phyloP scores from a whole-genome alignment of 35 echinoderm and acorn worm species.

The Chiridota heheva region DNA sequence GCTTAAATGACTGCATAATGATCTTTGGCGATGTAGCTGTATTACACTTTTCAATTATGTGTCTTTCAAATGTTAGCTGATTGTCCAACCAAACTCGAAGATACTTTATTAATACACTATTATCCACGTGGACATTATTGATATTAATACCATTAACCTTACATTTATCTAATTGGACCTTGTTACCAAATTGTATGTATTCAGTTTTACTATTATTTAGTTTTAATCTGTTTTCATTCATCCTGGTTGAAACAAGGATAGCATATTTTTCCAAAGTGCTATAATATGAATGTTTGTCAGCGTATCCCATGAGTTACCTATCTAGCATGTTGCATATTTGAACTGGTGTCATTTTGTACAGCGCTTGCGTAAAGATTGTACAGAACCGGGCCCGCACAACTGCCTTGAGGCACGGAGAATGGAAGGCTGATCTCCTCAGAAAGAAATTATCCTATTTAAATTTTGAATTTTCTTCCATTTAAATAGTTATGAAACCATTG shows the following conservation, averaged over 20 bases:
- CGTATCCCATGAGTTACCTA: background rate
- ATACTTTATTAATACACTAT: background rate
- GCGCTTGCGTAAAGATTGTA: background rate
- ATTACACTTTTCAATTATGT: constrained; percentile 4
- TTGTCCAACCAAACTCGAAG: too few species aligned
- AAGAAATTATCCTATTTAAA: background rate
- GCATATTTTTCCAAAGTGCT: background rate
- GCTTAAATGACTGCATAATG: constrained; percentile 8
- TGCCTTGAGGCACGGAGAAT: constrained; percentile 7
- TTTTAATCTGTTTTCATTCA: background rate
- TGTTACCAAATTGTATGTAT: constrained; percentile 8
- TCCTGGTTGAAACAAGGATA: background rate
- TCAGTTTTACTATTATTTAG: constrained; percentile 8
- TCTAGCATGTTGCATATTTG: background rate
- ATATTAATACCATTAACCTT: background rate
- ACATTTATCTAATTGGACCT: constrained; percentile 1
- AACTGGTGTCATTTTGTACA: background rate
- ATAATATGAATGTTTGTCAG: background rate
- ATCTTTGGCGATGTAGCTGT: background rate
- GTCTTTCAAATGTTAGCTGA: background rate
- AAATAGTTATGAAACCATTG: constrained; percentile 7
- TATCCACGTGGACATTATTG: background rate
- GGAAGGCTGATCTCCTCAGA: background rate
- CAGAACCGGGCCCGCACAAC: constrained; percentile 3
- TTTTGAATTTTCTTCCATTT: background rate